Conservation (phyloP, 1,140 invertebrate genomes). For the Drosophila mauritiana region DNA sequence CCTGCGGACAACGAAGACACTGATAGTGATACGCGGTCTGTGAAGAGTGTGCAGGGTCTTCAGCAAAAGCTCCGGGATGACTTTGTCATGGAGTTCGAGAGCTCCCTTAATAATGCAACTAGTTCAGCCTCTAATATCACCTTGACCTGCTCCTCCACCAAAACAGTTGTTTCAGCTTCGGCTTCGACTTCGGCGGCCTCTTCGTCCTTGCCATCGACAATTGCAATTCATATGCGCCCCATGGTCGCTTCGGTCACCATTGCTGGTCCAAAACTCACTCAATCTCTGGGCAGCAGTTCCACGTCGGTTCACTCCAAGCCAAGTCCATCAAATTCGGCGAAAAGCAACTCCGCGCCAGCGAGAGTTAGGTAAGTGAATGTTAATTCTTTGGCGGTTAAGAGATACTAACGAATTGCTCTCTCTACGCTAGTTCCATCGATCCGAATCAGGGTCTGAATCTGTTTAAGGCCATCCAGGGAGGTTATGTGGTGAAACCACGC, state of each 20-base stretch:
- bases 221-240: slow-evolving; percentile 87
- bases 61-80: slow-evolving; percentile 76
- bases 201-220: slow-evolving; percentile 80
- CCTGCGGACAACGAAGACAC: slow-evolving; percentile 72
- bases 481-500: slow-evolving; percentile 92
- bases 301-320: slow-evolving; percentile 83
- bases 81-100: slow-evolving; percentile 79
- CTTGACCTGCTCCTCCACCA: slow-evolving; percentile 69
- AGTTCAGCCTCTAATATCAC: slow-evolving; percentile 52
- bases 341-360: slow-evolving; percentile 84
- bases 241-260: slow-evolving; percentile 92
- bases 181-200: slow-evolving; percentile 75
- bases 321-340: slow-evolving; percentile 83
- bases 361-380: slow-evolving; percentile 60
- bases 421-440: slow-evolving; percentile 81
- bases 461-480: slow-evolving; percentile 89
- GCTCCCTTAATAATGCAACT: slow-evolving; percentile 72
- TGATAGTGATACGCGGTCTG: slow-evolving; percentile 78
- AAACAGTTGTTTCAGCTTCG: slow-evolving; percentile 70
- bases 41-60: slow-evolving; percentile 81
- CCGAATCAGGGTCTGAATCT: slow-evolving; percentile 82
- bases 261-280: slow-evolving; percentile 81
- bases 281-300: slow-evolving; percentile 85
- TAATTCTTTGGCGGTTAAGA: neutral
- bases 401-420: neutral